phyloP scores from a whole-genome alignment of 2,797 vertebrate genomes.

The Xerus rutilus region DNA sequence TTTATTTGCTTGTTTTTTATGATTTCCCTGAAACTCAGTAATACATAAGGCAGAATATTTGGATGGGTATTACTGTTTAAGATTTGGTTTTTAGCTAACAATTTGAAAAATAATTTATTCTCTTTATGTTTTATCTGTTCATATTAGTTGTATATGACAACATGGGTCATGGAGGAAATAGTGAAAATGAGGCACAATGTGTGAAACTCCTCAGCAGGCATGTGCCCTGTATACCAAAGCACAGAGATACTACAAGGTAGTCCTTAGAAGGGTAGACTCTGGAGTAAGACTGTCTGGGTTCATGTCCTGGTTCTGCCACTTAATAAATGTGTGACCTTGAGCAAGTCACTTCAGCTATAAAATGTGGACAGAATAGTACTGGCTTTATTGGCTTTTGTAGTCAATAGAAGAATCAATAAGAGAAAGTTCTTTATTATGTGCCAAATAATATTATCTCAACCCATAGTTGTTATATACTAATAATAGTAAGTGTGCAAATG shows the following conservation, averaged over 20 bases:
- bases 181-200: fast-evolving
- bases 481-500: not conserved
- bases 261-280: not conserved
- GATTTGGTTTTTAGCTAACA: not conserved
- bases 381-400: not conserved
- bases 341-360: not conserved
- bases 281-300: too few relatives aligned
- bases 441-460: not conserved
- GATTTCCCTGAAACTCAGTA: not conserved
- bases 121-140: not conserved
- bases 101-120: not conserved
- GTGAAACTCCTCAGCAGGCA: not conserved
- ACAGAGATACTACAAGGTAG: not conserved
- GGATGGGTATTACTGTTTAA: not conserved
- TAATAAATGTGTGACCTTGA: not conserved
- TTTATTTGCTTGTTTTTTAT: not conserved
- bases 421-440: not conserved
- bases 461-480: not conserved
- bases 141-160: not conserved
- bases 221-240: not conserved
- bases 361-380: not conserved
- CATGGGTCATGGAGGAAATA: not conserved
- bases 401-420: not conserved
- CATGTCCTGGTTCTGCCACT: not conserved
- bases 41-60: not conserved